Conservation (phyloP, 2,888 invertebrate genomes). For the Brachyptera putata region DNA sequence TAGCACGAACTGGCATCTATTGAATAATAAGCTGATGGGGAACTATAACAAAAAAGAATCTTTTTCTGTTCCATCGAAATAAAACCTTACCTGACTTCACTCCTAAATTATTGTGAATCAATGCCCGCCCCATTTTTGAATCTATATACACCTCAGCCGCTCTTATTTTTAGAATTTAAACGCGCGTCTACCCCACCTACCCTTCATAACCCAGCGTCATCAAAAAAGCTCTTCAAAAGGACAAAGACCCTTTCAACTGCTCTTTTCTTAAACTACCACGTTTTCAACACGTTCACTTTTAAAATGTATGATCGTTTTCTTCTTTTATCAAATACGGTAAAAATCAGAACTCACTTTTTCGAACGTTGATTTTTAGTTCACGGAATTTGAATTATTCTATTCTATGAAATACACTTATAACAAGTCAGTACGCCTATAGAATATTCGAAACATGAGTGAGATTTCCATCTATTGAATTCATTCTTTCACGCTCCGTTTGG, state of each 20-base stretch:
- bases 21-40: conserved; percentile 19
- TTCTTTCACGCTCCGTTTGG: too few relatives aligned
- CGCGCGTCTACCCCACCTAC: not conserved
- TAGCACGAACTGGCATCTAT: conserved; percentile 14
- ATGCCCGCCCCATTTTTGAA: too few relatives aligned
- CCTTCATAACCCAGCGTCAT: not conserved
- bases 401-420: too few relatives aligned
- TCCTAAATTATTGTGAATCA: conserved; percentile 19
- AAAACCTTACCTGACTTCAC: conserved; percentile 14
- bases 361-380: too few relatives aligned
- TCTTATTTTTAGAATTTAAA: too few relatives aligned
- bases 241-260: not conserved
- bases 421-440: too few relatives aligned
- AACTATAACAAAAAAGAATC: not conserved
- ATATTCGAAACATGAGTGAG: too few relatives aligned
- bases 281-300: not conserved
- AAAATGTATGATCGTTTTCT: conserved; percentile 6
- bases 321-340: too few relatives aligned
- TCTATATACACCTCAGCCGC: too few relatives aligned
- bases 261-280: not conserved
- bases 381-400: too few relatives aligned
- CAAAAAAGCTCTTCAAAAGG: not conserved
- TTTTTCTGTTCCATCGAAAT: not conserved
- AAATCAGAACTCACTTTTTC: too few relatives aligned
- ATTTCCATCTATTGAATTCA: too few relatives aligned